A percentile compares a stretch with the other conserved stretches of the same genome.
These are phyloP conservation scores for Nesoenas mayeri DNA, from an alignment of 2,113 vertebrate genomes.

Conservation along the genomic window DNA sequence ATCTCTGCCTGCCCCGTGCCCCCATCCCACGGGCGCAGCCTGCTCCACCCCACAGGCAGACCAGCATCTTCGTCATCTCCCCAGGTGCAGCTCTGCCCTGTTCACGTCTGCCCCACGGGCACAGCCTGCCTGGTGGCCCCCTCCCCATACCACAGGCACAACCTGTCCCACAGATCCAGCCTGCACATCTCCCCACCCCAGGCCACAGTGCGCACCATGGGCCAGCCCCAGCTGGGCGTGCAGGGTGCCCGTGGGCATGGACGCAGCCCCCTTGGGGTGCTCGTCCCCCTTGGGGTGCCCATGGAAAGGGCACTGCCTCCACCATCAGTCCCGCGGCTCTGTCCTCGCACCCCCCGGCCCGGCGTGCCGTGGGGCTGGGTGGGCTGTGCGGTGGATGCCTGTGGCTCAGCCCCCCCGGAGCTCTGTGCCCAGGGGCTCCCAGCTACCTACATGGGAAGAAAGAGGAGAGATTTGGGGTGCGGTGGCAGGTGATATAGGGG, in stretches of 20 bases:
- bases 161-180: neutral
- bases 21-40: neutral
- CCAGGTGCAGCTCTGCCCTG: neutral
- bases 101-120: neutral
- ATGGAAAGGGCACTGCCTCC: fast-evolving
- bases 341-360: neutral
- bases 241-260: neutral
- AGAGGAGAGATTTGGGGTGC: conserved; percentile 84
- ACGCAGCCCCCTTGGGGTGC: neutral
- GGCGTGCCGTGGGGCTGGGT: conserved; percentile 11
- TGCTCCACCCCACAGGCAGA: neutral
- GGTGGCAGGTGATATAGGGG: conserved; percentile 84
- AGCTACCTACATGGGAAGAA: conserved; percentile 86
- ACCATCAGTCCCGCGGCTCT: neutral
- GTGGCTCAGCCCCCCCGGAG: neutral
- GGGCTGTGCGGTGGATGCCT: conserved; percentile 37
- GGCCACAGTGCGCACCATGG: neutral
- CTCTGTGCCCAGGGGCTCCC: conserved; percentile 42
- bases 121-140: neutral
- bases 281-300: neutral
- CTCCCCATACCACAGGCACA: neutral
- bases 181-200: neutral
- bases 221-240: neutral
- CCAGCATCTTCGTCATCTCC: neutral
- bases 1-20: neutral